Evolutionary conservation across 2,797 vertebrate species (phyloP).

Genomic region (Hyperoplus immaculatus): DNA sequence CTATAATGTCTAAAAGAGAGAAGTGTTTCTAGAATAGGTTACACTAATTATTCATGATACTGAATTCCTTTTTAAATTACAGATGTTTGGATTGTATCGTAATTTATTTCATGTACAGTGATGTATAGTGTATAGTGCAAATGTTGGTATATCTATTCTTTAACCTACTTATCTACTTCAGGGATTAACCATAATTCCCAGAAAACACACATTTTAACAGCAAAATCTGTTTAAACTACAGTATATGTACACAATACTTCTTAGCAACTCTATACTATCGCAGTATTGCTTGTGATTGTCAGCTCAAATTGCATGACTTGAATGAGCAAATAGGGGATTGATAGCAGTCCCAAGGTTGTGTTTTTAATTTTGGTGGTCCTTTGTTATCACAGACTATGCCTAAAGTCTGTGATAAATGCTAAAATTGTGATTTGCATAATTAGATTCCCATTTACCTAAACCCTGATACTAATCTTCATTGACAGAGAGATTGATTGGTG

Average conservation of each 20-base stretch:
- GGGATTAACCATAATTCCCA: not conserved
- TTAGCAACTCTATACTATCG: not conserved
- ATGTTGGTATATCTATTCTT: not conserved
- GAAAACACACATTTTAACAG: not conserved
- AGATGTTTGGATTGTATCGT: not conserved
- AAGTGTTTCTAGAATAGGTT: not conserved
- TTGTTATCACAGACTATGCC: slow-evolving; percentile 31
- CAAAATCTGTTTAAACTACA: not conserved
- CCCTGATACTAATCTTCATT: slow-evolving; percentile 60
- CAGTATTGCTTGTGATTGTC: not conserved
- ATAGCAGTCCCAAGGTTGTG: not conserved
- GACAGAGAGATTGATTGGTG: slow-evolving; percentile 45
- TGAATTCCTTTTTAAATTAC: not conserved
- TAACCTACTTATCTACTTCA: not conserved
- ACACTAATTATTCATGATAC: not conserved
- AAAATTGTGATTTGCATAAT: slow-evolving; percentile 61
- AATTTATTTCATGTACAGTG: too few relatives aligned
- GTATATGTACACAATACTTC: not conserved
- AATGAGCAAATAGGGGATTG: not conserved
- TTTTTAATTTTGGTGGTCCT: not conserved
- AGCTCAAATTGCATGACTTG: not conserved
- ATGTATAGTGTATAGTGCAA: too few relatives aligned
- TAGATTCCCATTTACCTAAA: slow-evolving; percentile 43
- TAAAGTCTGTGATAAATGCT: not conserved
- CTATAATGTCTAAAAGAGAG: slow-evolving; percentile 16